A percentile compares a stretch with the other conserved stretches of the same genome.
These are phyloP conservation scores for Chelonia mydas DNA, from an alignment of 2,797 vertebrate genomes.

Conservation along the genomic window DNA sequence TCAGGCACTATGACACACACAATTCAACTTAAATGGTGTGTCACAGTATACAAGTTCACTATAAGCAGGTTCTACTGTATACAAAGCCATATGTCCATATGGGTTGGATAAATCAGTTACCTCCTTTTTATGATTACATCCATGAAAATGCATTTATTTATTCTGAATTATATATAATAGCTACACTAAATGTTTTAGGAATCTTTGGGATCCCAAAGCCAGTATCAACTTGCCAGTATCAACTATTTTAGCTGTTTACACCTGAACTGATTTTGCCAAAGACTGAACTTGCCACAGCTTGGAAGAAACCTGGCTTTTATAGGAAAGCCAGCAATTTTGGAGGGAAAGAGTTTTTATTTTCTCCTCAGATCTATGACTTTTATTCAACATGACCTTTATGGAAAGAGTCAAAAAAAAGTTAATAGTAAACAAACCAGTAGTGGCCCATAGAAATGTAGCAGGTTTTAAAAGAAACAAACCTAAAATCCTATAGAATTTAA, in stretches of 20 bases:
- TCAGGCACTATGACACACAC: not conserved
- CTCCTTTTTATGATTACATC: slow-evolving; percentile 9
- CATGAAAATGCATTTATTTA: slow-evolving; percentile 57
- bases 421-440: not conserved
- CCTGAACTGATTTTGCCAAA: slow-evolving; percentile 46
- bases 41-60: not conserved
- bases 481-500: not conserved
- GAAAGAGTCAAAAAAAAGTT: not conserved
- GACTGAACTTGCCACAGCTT: slow-evolving; percentile 26
- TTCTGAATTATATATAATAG: slow-evolving; percentile 2
- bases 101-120: not conserved
- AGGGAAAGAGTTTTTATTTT: not conserved
- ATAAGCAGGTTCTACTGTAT: not conserved
- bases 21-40: not conserved
- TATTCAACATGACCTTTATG: not conserved
- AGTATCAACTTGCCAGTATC: slow-evolving; percentile 18
- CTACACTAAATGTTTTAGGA: slow-evolving; percentile 70
- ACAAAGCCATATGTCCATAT: not conserved
- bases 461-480: not conserved
- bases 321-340: slow-evolving; percentile 5
- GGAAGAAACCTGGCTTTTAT: slow-evolving; percentile 50
- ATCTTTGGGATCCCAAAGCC: slow-evolving; percentile 55
- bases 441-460: not conserved
- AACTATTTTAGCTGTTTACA: slow-evolving; percentile 30
- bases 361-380: not conserved